Percentiles rank a stretch among this genome's conserved stretches.
Conservation (phyloP, 2,797 vertebrate genomes). For the Neostethus bicornis region DNA sequence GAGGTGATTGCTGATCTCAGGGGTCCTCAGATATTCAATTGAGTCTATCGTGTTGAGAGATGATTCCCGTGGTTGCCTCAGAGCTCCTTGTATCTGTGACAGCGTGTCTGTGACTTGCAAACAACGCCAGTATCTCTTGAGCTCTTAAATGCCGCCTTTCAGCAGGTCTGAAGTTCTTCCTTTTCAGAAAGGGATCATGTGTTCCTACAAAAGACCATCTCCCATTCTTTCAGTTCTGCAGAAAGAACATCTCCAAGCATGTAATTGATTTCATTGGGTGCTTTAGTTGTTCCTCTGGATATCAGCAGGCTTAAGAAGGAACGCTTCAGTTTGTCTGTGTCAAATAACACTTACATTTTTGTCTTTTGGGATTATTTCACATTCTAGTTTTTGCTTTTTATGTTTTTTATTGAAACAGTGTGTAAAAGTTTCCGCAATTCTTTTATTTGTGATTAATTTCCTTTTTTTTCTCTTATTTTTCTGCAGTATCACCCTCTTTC, state of each 20-base stretch:
- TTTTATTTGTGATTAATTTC: neutral
- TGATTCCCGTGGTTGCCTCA: constrained; percentile 19
- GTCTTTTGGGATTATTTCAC: constrained; percentile 19
- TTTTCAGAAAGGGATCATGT: constrained; percentile 77
- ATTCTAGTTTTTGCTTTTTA: constrained; percentile 1
- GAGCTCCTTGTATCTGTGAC: constrained; percentile 55
- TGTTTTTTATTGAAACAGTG: neutral
- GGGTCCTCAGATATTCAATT: constrained; percentile 5
- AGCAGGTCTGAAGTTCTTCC: constrained; percentile 65
- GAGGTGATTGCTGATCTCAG: constrained; percentile 21
- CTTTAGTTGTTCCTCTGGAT: constrained; percentile 55
- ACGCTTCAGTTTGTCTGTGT: constrained; percentile 37
- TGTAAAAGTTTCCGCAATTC: neutral
- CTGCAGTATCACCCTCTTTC: constrained; percentile 94
- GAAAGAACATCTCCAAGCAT: constrained; percentile 60
- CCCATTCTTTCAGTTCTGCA: constrained; percentile 57
- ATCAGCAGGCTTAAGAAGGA: constrained; percentile 45
- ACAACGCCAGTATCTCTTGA: constrained; percentile 68
- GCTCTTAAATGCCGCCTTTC: constrained; percentile 77
- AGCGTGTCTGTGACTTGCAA: constrained; percentile 65
- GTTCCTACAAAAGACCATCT: constrained; percentile 66
- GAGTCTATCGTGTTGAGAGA: neutral
- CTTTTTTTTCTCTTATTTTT: neutral
- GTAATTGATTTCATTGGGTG: constrained; percentile 69
- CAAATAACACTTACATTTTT: constrained; percentile 1